phyloP scores from a whole-genome alignment of 2,797 vertebrate genomes.

The Enteromius trimaculatus region DNA sequence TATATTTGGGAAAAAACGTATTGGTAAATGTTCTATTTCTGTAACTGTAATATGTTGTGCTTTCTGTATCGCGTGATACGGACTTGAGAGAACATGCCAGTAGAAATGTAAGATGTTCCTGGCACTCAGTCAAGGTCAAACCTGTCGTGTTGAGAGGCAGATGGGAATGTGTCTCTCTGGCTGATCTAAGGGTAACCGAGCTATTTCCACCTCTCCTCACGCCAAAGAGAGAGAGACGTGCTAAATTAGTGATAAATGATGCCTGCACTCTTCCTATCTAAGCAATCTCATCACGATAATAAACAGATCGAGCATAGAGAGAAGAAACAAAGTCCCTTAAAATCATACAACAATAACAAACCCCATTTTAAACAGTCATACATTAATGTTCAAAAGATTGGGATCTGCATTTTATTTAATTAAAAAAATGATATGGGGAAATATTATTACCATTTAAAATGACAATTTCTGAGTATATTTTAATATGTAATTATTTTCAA shows the following conservation, averaged over 20 bases:
- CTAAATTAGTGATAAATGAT: slow-evolving; percentile 33
- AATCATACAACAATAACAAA: background rate
- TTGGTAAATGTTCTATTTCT: background rate
- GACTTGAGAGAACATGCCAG: background rate
- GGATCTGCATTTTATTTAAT: background rate
- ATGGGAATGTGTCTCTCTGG: slow-evolving; percentile 18
- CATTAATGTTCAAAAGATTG: background rate
- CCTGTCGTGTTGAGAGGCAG: background rate
- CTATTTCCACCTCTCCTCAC: slow-evolving; percentile 16
- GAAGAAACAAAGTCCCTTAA: background rate
- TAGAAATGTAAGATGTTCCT: background rate
- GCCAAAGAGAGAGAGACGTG: slow-evolving; percentile 4
- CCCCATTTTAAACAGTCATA: background rate
- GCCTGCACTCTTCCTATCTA: background rate
- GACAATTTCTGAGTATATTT: background rate
- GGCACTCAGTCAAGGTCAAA: slow-evolving; percentile 17
- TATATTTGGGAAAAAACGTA: slow-evolving; percentile 5
- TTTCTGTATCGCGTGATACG: background rate
- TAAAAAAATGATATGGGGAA: background rate
- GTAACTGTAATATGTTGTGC: background rate
- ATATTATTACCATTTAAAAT: background rate
- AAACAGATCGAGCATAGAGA: slow-evolving; percentile 6
- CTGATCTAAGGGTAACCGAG: background rate
- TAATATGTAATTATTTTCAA: no score
- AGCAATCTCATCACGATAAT: slow-evolving; percentile 12